Conservation (phyloP, 2,797 vertebrate species). For the Pelobates cultripes region DNA sequence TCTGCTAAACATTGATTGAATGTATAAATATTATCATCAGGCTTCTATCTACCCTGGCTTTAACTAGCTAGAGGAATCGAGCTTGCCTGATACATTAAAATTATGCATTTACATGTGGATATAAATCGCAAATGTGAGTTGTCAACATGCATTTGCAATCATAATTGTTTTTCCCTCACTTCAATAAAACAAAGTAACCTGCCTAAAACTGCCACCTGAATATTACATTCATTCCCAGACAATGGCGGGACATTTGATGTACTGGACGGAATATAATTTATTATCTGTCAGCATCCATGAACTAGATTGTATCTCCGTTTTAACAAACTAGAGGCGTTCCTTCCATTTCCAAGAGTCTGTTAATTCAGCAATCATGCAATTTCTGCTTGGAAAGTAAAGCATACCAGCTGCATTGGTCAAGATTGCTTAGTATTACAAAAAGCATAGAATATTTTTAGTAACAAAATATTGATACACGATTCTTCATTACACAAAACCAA, state of each 20-base stretch:
- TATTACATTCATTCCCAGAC: slow-evolving; percentile 64
- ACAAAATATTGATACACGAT: too few relatives aligned
- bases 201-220: slow-evolving; percentile 67
- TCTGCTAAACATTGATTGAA: slow-evolving; percentile 29
- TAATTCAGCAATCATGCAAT: slow-evolving; percentile 24
- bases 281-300: slow-evolving; percentile 82
- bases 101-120: slow-evolving; percentile 33
- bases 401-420: neutral
- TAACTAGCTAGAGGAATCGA: slow-evolving; percentile 10
- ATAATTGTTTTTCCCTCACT: slow-evolving; percentile 70
- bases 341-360: slow-evolving; percentile 28
- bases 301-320: slow-evolving; percentile 67
- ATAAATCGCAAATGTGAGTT: slow-evolving; percentile 43
- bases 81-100: slow-evolving; percentile 41
- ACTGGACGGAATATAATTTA: slow-evolving; percentile 83
- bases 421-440: neutral
- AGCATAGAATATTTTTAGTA: too few relatives aligned
- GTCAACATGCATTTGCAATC: slow-evolving; percentile 62
- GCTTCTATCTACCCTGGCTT: neutral
- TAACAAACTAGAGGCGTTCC: slow-evolving; percentile 30
- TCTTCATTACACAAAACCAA: too few relatives aligned
- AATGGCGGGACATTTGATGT: slow-evolving; percentile 78
- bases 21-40: slow-evolving; percentile 21
- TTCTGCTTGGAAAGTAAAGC: slow-evolving; percentile 12
- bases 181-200: slow-evolving; percentile 68